Percentiles rank a stretch among this genome's conserved stretches.
These are phyloP conservation scores for Enteromius treurensis DNA, from an alignment of 2,797 vertebrate species.

Conservation along the genomic window DNA sequence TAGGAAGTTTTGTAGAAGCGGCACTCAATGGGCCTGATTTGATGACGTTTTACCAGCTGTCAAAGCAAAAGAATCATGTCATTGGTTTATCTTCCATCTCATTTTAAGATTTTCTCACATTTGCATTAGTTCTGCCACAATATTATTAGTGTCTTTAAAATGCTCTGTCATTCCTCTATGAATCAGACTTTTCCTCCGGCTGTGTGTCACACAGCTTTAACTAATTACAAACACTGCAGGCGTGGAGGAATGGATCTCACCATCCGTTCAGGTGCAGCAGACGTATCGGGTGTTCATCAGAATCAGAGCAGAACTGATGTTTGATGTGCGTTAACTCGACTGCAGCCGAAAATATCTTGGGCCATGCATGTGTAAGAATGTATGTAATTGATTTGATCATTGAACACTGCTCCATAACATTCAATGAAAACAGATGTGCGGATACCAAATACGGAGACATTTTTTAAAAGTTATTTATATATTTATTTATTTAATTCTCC, in stretches of 20 bases:
- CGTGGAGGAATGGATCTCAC: slow-evolving; percentile 39
- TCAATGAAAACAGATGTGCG: slow-evolving; percentile 59
- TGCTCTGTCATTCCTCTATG: slow-evolving; percentile 15
- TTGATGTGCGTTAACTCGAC: slow-evolving; percentile 51
- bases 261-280: slow-evolving; percentile 39
- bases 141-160: slow-evolving; percentile 20
- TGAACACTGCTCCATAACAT: slow-evolving; percentile 56
- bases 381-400: slow-evolving; percentile 60
- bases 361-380: slow-evolving; percentile 41
- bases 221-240: slow-evolving; percentile 47
- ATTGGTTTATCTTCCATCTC: slow-evolving; percentile 27
- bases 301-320: slow-evolving; percentile 43
- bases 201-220: slow-evolving; percentile 34
- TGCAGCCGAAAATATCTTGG: slow-evolving; percentile 51
- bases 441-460: slow-evolving; percentile 53
- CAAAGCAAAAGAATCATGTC: slow-evolving; percentile 33
- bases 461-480: slow-evolving; percentile 52
- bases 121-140: slow-evolving; percentile 12
- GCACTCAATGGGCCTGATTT: background rate
- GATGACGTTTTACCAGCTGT: slow-evolving; percentile 30
- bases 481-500: slow-evolving; percentile 57
- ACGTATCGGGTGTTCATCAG: slow-evolving; percentile 44
- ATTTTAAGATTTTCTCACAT: slow-evolving; percentile 15
- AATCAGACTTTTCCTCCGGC: slow-evolving; percentile 4
- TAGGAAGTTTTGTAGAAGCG: background rate